These are phyloP conservation scores for Furcifer pardalis DNA, from an alignment of 2,797 vertebrate genomes.

Conservation along the genomic window DNA sequence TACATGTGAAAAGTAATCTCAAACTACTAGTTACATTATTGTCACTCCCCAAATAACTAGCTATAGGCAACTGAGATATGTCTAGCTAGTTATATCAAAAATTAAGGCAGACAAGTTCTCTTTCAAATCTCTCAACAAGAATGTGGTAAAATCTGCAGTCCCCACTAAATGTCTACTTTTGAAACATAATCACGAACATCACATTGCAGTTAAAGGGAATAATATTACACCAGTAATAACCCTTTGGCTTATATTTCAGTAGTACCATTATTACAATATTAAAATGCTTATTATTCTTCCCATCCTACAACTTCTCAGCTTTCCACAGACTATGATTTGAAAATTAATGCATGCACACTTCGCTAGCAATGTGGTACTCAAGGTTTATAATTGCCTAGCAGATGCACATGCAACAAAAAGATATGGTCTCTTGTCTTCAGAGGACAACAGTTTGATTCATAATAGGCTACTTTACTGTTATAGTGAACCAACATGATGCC, in stretches of 20 bases:
- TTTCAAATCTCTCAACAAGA: not conserved
- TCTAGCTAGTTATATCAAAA: no score
- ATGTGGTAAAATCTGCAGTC: not conserved
- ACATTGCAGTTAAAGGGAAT: not conserved
- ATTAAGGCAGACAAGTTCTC: no score
- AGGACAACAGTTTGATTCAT: conserved; percentile 5
- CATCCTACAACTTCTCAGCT: conserved; percentile 16
- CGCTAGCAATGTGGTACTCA: not conserved
- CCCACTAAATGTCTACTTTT: not conserved
- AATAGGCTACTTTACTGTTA: not conserved
- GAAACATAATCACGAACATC: not conserved
- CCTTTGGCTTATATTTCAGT: conserved; percentile 22
- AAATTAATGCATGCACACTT: conserved; percentile 23
- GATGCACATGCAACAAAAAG: conserved; percentile 5
- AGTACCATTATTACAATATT: not conserved
- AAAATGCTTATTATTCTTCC: not conserved
- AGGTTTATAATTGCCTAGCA: not conserved
- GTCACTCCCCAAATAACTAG: no score
- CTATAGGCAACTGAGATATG: no score
- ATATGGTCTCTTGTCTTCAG: not conserved
- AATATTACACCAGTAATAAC: conserved; percentile 16
- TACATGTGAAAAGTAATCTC: no score
- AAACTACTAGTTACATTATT: no score
- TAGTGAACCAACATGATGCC: not conserved
- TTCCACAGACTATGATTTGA: not conserved